A percentile compares a stretch with the other conserved stretches of the same genome.
These are phyloP conservation scores for Muscidifurax raptorellus DNA, from an alignment of 1,140 invertebrate genomes.

Conservation along the genomic window DNA sequence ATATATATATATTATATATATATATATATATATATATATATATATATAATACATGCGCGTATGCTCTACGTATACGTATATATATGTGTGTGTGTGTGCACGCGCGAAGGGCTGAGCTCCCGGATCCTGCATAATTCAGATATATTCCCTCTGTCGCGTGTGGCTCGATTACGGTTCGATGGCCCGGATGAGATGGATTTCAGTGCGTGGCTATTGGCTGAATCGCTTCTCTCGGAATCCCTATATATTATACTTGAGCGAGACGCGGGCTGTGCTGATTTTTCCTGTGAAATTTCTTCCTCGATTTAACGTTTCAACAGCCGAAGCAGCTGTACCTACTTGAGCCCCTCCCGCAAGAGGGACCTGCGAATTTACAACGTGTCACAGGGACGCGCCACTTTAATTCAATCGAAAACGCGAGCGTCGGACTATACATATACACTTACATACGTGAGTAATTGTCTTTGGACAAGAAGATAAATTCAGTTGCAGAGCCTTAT, in stretches of 20 bases:
- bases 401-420: not conserved
- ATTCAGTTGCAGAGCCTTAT: slow-evolving; percentile 8
- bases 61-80: not conserved
- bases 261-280: not conserved
- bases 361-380: too few relatives aligned
- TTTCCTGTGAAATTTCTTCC: not conserved
- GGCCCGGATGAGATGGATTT: not conserved
- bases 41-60: not conserved
- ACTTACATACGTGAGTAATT: not conserved
- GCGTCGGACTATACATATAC: too few relatives aligned
- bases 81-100: not conserved
- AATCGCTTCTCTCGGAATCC: not conserved
- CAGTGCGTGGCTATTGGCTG: not conserved
- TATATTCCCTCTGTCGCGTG: not conserved
- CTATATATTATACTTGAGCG: not conserved
- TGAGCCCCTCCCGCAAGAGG: not conserved
- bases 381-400: not conserved
- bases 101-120: not conserved
- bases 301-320: not conserved
- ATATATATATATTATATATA: not conserved
- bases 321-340: not conserved
- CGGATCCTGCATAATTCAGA: not conserved
- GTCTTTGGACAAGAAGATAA: not conserved
- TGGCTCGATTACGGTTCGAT: not conserved
- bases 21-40: not conserved